Evolutionary conservation across 2,113 vertebrate species (phyloP), one percentile per base, ranked within the genome.

Genomic region (Nansenia antarctica): DNA sequence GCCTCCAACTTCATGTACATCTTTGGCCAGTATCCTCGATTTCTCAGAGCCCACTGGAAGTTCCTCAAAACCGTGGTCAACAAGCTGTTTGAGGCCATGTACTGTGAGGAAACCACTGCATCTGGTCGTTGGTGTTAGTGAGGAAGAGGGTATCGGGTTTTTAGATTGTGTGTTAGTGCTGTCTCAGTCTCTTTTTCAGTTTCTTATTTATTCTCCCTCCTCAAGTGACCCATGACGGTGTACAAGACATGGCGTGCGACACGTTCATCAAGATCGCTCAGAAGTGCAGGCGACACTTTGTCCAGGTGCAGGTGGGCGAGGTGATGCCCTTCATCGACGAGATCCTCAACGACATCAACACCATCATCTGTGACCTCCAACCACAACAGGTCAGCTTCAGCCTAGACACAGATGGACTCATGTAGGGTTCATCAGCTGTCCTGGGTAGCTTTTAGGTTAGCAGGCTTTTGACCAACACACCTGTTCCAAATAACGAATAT

Each of bases 1-100:
- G 98, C 98, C 78, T 99, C 98, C 72, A 99, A 99, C 91, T 99
- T 99, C 81, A 99, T 99, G 98, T 99, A 99, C 64, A 99, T 99
- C 73, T 97, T 99, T 69, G 98, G 98, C 80, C 97, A 99, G 87
- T 99, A 99, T 85, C 97, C 98, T 67, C 93, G 98, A 8, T 99
- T 99, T 80, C 91, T 99, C 85, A 92, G 98, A 88, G 98, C 97
- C 66, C 98, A 99, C 81, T 99, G 97, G 97, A 99, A 99, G 78
- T 99, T 99, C 88, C 92, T 99, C 80, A 99, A 99, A 89, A 99
- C 98, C 0, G 98, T 99, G 9, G 98, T 99, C 82, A 99, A 98
- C 92, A 99, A 99, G 82, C 90, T 99, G 3, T 99, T 99, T 85
- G 97, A 99, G 86, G 98, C 98, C 80, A 99, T 99, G 98, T 97